Evolutionary conservation across 2,888 invertebrate genomes (phyloP).

Genomic region (Thymelicus sylvestris): DNA sequence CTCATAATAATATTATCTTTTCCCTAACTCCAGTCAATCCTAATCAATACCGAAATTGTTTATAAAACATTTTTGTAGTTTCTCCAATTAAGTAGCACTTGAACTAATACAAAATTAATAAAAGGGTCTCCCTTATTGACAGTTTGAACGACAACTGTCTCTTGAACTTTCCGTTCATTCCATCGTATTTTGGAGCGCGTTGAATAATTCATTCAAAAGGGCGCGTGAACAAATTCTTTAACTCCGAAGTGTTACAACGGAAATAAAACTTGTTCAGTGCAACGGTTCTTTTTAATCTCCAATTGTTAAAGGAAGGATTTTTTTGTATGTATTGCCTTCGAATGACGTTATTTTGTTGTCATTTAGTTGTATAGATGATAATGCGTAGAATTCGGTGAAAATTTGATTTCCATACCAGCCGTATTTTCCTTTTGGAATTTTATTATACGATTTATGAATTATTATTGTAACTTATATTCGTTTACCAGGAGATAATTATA

Average conservation of each 20-base stretch:
- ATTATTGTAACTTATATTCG: too few species aligned
- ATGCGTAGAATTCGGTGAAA: too few species aligned
- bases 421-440: too few species aligned
- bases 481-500: too few species aligned
- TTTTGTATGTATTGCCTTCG: background rate
- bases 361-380: too few species aligned
- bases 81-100: constrained; percentile 25
- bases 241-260: constrained; percentile 40
- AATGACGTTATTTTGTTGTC: too few species aligned
- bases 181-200: constrained; percentile 43
- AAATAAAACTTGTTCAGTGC: constrained; percentile 40
- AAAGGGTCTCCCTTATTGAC: constrained; percentile 45
- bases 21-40: background rate
- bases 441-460: background rate
- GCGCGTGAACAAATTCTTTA: constrained; percentile 45
- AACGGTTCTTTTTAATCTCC: constrained; percentile 20
- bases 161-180: constrained; percentile 39
- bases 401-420: too few species aligned
- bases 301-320: background rate
- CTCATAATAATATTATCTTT: too few species aligned
- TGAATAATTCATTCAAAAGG: constrained; percentile 51
- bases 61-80: background rate
- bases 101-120: constrained; percentile 42
- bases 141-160: constrained; percentile 49
- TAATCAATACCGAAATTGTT: background rate